Evolutionary conservation across 2,888 invertebrate species (phyloP).

Genomic region (Drosophila lutescens): DNA sequence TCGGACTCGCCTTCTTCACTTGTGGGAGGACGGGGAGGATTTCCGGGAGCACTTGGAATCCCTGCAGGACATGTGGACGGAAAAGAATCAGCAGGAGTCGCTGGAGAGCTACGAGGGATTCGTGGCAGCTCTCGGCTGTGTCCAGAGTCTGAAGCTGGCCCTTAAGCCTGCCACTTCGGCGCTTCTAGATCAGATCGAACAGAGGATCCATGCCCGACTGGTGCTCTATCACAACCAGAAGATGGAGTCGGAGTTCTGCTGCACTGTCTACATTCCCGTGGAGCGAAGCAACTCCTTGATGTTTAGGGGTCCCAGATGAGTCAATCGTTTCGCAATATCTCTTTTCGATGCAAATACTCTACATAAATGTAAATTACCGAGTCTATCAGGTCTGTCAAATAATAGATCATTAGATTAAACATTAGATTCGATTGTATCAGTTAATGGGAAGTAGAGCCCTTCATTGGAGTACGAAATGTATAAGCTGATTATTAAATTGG

Average conservation of each 20-base stretch:
- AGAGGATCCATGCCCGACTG: constrained; percentile 74
- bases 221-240: constrained; percentile 73
- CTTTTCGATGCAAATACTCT: not conserved
- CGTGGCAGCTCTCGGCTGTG: constrained; percentile 72
- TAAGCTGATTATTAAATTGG: too few relatives aligned
- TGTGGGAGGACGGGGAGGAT: constrained; percentile 67
- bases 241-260: constrained; percentile 80
- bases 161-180: constrained; percentile 69
- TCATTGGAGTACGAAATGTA: too few relatives aligned
- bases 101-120: constrained; percentile 74
- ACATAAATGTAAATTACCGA: constrained; percentile 30
- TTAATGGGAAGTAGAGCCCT: too few relatives aligned
- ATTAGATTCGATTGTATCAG: not conserved
- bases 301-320: constrained; percentile 13
- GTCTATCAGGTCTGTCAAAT: not conserved
- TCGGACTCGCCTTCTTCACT: constrained; percentile 56
- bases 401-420: not conserved
- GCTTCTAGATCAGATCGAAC: constrained; percentile 74
- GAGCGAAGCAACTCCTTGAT: constrained; percentile 55
- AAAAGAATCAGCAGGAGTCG: constrained; percentile 4
- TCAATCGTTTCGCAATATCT: not conserved
- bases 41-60: constrained; percentile 74
- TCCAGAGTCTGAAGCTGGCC: constrained; percentile 67
- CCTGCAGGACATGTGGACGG: constrained; percentile 55
- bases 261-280: constrained; percentile 81